These are phyloP conservation scores for Didymodactylos carnosus DNA, from an alignment of 2,888 invertebrate species.

Conservation along the genomic window DNA sequence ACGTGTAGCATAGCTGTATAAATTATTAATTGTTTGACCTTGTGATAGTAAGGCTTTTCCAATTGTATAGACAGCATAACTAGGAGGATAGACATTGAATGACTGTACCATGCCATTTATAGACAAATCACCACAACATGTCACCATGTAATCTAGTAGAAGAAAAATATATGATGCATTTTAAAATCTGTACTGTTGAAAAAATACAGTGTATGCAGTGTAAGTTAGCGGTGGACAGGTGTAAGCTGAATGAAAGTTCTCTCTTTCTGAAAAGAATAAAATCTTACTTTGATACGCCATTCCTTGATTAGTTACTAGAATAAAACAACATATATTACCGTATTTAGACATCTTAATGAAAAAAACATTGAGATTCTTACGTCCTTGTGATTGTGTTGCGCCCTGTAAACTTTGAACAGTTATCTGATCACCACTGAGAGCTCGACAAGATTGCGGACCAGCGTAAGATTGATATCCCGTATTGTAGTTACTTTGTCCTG, in stretches of 20 bases:
- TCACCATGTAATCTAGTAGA: not conserved
- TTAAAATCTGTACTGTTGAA: no score
- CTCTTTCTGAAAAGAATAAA: not conserved
- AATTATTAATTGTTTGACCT: not conserved
- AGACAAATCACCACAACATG: not conserved
- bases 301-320: not conserved
- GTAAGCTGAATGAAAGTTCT: not conserved
- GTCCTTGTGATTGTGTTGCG: not conserved
- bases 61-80: not conserved
- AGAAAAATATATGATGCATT: no score
- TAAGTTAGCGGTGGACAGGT: no score
- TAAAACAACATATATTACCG: not conserved
- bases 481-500: not conserved
- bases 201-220: no score
- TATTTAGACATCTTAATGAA: no score
- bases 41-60: not conserved
- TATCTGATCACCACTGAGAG: not conserved
- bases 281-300: not conserved
- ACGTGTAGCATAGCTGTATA: not conserved
- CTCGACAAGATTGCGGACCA: not conserved
- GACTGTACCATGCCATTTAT: not conserved
- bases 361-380: not conserved
- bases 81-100: not conserved
- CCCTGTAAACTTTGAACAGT: not conserved
- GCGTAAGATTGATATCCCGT: not conserved